Conservation (phyloP, 1,140 invertebrate genomes). For the Heliconius himera region DNA sequence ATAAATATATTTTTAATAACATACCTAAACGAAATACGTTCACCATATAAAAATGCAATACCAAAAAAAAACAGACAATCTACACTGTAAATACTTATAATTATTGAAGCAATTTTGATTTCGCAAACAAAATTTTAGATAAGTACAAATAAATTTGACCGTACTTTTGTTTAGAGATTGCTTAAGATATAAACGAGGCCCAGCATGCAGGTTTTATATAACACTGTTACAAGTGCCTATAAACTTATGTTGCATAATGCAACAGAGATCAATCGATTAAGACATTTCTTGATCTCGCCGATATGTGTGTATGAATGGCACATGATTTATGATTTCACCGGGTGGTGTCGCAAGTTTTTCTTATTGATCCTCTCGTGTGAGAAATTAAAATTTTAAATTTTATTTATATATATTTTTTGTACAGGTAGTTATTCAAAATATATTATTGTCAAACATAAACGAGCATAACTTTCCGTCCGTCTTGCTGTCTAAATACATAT, state of each 20-base stretch:
- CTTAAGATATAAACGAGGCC: conserved; percentile 24
- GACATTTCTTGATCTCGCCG: conserved; percentile 37
- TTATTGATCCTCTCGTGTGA: not conserved
- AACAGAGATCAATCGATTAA: conserved; percentile 45
- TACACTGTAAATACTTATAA: not conserved
- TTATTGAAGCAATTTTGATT: not conserved
- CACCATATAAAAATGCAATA: not conserved
- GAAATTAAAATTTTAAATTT: not conserved
- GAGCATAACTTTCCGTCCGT: too few species aligned
- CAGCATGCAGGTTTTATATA: conserved; percentile 37
- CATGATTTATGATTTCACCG: conserved; percentile 29
- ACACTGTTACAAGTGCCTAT: conserved; percentile 40
- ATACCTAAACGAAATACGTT: not conserved
- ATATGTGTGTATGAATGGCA: conserved; percentile 34
- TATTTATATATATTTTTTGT: not conserved
- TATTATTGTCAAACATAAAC: not conserved
- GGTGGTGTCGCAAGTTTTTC: not conserved
- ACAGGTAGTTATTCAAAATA: not conserved
- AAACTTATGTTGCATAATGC: conserved; percentile 22
- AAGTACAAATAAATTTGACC: not conserved
- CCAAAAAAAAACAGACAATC: not conserved
- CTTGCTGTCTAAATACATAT: too few species aligned
- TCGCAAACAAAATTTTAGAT: conserved; percentile 4
- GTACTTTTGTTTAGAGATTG: not conserved
- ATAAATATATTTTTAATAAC: too few species aligned